These are phyloP conservation scores for Drosophila cyrtoloma DNA, from an alignment of 2,888 invertebrate species.

Conservation along the genomic window DNA sequence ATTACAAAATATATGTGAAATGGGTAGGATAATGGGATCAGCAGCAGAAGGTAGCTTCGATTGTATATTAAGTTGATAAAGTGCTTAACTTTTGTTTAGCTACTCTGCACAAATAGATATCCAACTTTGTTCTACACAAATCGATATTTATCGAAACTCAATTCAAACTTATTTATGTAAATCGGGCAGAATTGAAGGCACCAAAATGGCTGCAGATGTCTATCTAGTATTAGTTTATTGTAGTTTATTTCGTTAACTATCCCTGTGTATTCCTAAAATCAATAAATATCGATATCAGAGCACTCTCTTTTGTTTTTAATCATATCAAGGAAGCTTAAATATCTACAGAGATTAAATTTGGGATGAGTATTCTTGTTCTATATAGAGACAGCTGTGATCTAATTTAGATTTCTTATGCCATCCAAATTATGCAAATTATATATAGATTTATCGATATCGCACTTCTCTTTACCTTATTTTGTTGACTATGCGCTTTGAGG, in stretches of 20 bases:
- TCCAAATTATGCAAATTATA: background rate
- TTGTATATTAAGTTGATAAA: background rate
- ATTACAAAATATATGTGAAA: background rate
- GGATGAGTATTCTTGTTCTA: background rate
- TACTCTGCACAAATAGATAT: background rate
- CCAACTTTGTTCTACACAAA: background rate
- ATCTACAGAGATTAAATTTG: background rate
- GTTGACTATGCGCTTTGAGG: background rate
- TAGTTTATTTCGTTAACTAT: background rate
- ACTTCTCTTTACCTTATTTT: background rate
- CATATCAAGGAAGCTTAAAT: background rate
- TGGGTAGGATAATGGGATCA: background rate
- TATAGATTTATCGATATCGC: background rate
- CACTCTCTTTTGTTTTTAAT: fast-evolving
- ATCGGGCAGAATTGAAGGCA: too few species aligned
- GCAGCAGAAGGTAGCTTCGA: background rate
- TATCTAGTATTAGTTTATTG: background rate
- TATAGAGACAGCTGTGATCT: background rate
- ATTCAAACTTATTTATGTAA: background rate
- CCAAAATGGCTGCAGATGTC: background rate
- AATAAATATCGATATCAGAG: background rate
- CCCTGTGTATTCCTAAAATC: background rate
- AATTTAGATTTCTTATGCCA: background rate
- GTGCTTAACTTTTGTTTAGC: background rate
- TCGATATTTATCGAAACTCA: background rate